These are phyloP conservation scores for Parnassius apollo DNA, from an alignment of 2,888 invertebrate species.

Conservation along the genomic window DNA sequence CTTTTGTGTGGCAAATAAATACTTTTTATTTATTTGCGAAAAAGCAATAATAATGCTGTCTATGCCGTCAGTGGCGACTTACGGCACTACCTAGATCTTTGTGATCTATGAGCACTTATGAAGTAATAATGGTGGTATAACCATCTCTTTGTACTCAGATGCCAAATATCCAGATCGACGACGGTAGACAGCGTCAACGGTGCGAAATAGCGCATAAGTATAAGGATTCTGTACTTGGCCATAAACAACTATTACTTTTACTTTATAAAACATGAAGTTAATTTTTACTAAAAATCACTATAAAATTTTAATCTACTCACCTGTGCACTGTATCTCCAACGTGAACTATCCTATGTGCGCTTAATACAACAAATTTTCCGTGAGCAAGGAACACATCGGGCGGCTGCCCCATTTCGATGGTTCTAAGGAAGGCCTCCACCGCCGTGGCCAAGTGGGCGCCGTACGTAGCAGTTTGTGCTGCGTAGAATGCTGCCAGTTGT, in stretches of 20 bases:
- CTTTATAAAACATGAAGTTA: no score
- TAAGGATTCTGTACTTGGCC: background rate
- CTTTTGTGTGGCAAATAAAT: no score
- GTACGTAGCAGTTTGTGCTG: slow-evolving; percentile 92
- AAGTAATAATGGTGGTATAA: no score
- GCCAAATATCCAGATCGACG: no score
- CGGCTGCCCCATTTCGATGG: slow-evolving; percentile 95
- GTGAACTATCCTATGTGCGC: slow-evolving; percentile 95
- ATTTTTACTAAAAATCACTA: background rate
- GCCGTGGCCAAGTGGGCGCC: slow-evolving; percentile 92
- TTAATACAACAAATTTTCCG: slow-evolving; percentile 96
- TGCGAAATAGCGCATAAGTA: no score
- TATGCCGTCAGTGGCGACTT: no score
- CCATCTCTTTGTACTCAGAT: no score
- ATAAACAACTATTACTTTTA: background rate
- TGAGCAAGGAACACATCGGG: slow-evolving; percentile 96
- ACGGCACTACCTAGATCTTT: no score
- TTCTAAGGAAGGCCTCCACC: slow-evolving; percentile 94
- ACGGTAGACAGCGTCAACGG: no score
- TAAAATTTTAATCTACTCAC: slow-evolving; percentile 35
- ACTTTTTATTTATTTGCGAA: no score
- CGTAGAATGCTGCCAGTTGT: slow-evolving; percentile 92
- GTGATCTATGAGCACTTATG: no score
- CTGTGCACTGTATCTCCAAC: slow-evolving; percentile 95
- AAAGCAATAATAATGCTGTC: no score